Evolutionary conservation across 2,888 invertebrate species (phyloP), one percentile per base, ranked within the genome.

Genomic region (Nomada fabriciana): DNA sequence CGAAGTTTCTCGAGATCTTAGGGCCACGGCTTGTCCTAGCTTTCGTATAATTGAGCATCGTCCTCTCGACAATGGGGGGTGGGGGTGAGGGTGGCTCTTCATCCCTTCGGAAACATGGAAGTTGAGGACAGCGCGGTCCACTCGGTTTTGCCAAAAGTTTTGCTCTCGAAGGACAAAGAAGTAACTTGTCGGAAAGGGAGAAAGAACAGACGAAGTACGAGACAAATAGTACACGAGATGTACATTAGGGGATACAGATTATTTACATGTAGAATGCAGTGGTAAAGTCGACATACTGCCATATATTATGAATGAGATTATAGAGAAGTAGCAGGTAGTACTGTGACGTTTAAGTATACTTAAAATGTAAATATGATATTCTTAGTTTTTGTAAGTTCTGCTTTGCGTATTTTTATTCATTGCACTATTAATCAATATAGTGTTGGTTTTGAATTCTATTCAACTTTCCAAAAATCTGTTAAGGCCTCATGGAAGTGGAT

Each of bases 11-110:
- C 83, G 59, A 86, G 86, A 83, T 85, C 75, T 64, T 50, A 18
- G 73, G 64, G 63, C 3, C 60, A 25, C 57, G 61, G 47, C 65
- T 77, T 76, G 83, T 60, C 50, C 57, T 42, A 47, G 53, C 60
- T 64, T 75, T 85, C 63, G 75, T 85, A 90, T 91, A 91, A 91
- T 91, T 91, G 90, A 89, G 87, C 86, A 71, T 76, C 84, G 23
- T 63, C 74, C 86, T 67, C 61, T 55, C 25, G 52, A 60, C 36
- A 36, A 1, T 7, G 36, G 29, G 29, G 36, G 29, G 29, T 0
- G 25, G 25, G 29, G 29, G 25, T 25, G 20, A 53, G 64, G 18
- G 74, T 65, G 63, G 59, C 57, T 61, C 63, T 57, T 67, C 73
- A 11, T 71, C 76, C 83, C 76, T 69, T 73, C 15, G 47, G 47